A percentile compares a stretch with the other conserved stretches of the same genome.
Conservation (phyloP, 2,888 invertebrate genomes). For the Rugalucina vietnamica region DNA sequence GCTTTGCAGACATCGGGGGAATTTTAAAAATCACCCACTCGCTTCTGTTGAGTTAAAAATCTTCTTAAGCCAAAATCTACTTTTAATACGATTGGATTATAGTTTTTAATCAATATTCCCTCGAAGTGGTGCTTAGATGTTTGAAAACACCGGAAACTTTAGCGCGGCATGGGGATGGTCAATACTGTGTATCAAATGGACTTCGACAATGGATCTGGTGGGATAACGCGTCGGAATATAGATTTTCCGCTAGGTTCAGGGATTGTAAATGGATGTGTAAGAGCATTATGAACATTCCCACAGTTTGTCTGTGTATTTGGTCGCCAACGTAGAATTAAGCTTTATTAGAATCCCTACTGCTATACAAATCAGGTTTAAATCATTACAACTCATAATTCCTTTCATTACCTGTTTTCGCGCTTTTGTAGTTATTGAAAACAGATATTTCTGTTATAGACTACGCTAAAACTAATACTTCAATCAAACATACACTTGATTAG, state of each 20-base stretch:
- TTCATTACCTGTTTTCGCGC: conserved; percentile 45
- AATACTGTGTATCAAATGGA: background rate
- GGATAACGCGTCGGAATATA: background rate
- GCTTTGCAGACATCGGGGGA: too few species aligned
- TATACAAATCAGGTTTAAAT: conserved; percentile 59
- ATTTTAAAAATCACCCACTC: too few species aligned
- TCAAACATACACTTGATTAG: conserved; percentile 51
- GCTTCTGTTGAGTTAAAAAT: too few species aligned
- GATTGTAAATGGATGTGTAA: background rate
- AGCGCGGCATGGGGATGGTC: background rate
- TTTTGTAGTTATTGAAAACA: conserved; percentile 17
- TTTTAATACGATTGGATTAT: too few species aligned
- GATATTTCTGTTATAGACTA: conserved; percentile 43
- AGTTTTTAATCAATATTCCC: too few species aligned
- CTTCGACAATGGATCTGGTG: background rate
- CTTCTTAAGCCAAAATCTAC: too few species aligned
- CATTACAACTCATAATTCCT: conserved; percentile 54
- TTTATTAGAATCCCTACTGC: conserved; percentile 54
- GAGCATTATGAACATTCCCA: background rate
- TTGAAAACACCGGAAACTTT: background rate
- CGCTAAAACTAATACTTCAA: conserved; percentile 62
- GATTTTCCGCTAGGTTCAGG: background rate
- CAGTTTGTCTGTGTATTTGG: background rate
- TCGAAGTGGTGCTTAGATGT: too few species aligned
- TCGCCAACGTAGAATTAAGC: conserved; percentile 15